These are phyloP conservation scores for Chrysaora quinquecirrha DNA, from an alignment of 30 jellyfish, hydroid and myxozoan genomes.

Conservation along the genomic window DNA sequence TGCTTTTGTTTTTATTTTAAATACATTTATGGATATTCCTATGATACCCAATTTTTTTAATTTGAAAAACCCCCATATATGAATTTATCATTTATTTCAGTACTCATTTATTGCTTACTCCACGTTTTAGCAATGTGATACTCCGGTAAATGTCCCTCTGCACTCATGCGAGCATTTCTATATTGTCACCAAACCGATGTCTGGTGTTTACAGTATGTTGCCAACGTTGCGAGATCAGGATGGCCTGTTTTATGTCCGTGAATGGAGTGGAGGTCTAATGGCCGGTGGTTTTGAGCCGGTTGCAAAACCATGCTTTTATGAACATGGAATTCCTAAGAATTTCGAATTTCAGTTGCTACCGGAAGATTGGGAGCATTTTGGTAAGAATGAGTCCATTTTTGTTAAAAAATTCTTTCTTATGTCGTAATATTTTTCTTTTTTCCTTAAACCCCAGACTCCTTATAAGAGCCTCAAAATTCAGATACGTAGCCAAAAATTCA, in stretches of 20 bases:
- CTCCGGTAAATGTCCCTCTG: constrained; percentile 78
- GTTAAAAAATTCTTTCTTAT: too few relatives aligned
- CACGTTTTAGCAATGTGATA: constrained; percentile 63
- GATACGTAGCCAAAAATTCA: too few relatives aligned
- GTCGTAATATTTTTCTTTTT: too few relatives aligned
- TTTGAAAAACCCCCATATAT: too few relatives aligned
- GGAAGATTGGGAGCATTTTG: constrained; percentile 96
- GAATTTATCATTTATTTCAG: too few relatives aligned
- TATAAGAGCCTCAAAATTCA: too few relatives aligned
- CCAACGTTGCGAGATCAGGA: constrained; percentile 93
- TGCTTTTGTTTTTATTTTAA: too few relatives aligned
- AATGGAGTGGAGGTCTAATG: constrained; percentile 98
- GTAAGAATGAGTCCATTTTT: constrained; percentile 72
- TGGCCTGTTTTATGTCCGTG: constrained; percentile 81
- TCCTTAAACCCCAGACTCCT: too few relatives aligned
- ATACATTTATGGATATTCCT: too few relatives aligned
- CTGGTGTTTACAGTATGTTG: constrained; percentile 82
- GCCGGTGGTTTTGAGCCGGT: constrained; percentile 92
- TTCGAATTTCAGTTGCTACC: constrained; percentile 86
- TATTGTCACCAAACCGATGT: constrained; percentile 93
- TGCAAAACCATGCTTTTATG: constrained; percentile 87
- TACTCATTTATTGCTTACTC: too few relatives aligned
- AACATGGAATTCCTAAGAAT: constrained; percentile 75
- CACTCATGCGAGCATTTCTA: constrained; percentile 97
- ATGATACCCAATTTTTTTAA: too few relatives aligned